phyloP scores from a whole-genome alignment of 2,888 invertebrate species.

The Hydraecia micacea region DNA sequence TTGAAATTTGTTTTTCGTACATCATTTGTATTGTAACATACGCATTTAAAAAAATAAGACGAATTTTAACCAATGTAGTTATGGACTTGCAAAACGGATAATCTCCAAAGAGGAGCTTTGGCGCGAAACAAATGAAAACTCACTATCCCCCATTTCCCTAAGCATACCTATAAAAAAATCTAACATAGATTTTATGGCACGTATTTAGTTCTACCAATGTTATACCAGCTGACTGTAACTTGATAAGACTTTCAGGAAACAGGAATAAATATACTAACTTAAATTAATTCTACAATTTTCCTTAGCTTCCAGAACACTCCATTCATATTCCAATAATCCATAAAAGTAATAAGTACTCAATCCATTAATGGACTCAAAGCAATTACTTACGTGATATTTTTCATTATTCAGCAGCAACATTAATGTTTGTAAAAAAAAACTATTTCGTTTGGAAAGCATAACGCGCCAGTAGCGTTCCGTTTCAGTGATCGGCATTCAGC shows the following conservation, averaged over 20 bases:
- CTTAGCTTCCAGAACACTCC: not conserved
- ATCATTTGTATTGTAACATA: not conserved
- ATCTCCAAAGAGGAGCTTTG: not conserved
- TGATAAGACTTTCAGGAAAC: conserved; percentile 7
- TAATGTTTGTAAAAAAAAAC: conserved; percentile 64
- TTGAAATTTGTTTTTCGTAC: not conserved
- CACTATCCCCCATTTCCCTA: not conserved
- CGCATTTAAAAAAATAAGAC: not conserved
- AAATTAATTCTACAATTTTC: not conserved
- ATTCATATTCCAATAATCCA: not conserved
- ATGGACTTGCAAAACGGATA: not conserved
- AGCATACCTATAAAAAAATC: not conserved
- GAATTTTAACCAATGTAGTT: not conserved
- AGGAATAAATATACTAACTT: not conserved
- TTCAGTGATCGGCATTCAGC: conserved; percentile 82
- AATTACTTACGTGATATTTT: conserved; percentile 32
- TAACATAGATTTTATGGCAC: not conserved
- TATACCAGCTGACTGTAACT: not conserved
- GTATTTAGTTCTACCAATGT: not conserved
- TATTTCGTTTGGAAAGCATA: conserved; percentile 83
- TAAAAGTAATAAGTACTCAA: conserved; percentile 8
- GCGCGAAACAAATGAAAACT: conserved; percentile 17
- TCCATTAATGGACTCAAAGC: conserved; percentile 13
- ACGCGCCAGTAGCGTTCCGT: conserved; percentile 80
- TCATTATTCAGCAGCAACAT: conserved; percentile 30